A percentile compares a stretch with the other conserved stretches of the same genome.
phyloP scores from a whole-genome alignment of 2,113 vertebrate species.

The Melanerpes formicivorus region DNA sequence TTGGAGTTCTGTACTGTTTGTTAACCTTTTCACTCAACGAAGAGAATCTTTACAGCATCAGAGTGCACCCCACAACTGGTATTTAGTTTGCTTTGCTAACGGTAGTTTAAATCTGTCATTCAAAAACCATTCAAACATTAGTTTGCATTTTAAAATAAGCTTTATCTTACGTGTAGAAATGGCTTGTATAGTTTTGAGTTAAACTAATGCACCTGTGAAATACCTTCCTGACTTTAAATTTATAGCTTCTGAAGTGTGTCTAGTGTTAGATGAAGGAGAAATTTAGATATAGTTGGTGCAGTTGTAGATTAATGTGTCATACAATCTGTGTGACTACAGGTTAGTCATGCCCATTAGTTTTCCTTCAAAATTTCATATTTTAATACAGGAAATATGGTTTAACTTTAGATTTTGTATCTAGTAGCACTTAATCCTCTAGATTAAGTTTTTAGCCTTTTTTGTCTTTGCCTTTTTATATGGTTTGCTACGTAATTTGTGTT shows the following conservation, averaged over 20 bases:
- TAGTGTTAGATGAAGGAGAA: neutral
- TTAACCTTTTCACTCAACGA: neutral
- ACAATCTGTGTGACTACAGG: slow-evolving; percentile 18
- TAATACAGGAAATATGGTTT: slow-evolving; percentile 25
- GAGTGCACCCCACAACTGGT: neutral
- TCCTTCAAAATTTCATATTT: slow-evolving; percentile 13
- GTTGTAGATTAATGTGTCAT: slow-evolving; percentile 10
- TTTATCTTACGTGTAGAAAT: neutral
- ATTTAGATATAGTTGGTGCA: slow-evolving; percentile 22
- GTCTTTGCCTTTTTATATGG: neutral
- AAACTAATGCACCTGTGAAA: slow-evolving; percentile 31
- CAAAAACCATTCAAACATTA: neutral
- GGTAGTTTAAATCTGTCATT: neutral
- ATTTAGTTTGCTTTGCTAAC: neutral
- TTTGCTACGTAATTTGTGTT: neutral
- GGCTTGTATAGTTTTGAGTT: neutral
- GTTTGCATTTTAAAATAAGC: neutral
- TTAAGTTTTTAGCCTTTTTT: neutral
- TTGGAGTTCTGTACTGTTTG: neutral
- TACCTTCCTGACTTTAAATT: slow-evolving; percentile 20
- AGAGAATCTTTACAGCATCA: neutral
- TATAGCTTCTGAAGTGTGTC: slow-evolving; percentile 24
- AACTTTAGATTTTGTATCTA: slow-evolving; percentile 16
- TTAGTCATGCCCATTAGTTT: slow-evolving; percentile 42
- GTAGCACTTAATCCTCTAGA: slow-evolving; percentile 8